Conservation (phyloP, 2,113 vertebrate genomes). For the Paradisaea rubra region DNA sequence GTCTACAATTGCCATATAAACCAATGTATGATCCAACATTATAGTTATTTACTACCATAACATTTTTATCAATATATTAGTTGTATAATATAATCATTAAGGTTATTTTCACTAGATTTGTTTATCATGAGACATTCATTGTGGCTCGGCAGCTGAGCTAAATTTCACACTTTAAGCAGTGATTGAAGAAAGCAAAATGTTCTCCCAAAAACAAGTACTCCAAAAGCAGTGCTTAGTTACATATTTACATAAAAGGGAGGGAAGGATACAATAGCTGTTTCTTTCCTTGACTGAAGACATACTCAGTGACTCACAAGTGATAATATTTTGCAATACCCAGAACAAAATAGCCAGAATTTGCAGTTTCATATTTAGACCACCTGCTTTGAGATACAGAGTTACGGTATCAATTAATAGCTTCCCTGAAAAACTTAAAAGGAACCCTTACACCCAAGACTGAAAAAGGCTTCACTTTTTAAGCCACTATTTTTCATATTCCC, state of each 20-base stretch:
- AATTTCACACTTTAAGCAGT: not conserved
- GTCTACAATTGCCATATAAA: not conserved
- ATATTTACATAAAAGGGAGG: not conserved
- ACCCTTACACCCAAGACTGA: not conserved
- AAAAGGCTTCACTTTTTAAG: not conserved
- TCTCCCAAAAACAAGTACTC: not conserved
- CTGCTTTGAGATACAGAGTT: not conserved
- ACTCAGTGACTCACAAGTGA: not conserved
- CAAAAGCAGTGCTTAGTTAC: not conserved
- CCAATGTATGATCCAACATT: not conserved
- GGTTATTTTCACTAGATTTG: not conserved
- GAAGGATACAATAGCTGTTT: not conserved
- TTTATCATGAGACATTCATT: not conserved
- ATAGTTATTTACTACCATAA: not conserved
- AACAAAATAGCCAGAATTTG: not conserved
- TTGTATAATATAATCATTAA: not conserved
- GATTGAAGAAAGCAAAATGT: not conserved
- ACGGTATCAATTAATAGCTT: not conserved
- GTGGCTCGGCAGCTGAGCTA: not conserved
- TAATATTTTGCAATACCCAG: not conserved
- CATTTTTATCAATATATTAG: not conserved
- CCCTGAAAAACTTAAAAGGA: not conserved
- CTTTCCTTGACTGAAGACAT: not conserved
- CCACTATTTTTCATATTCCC: not conserved
- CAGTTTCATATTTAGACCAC: not conserved